Base-by-base conservation (phyloP, 2,888 invertebrate species). In the Nemapogon koenigi region DNA sequence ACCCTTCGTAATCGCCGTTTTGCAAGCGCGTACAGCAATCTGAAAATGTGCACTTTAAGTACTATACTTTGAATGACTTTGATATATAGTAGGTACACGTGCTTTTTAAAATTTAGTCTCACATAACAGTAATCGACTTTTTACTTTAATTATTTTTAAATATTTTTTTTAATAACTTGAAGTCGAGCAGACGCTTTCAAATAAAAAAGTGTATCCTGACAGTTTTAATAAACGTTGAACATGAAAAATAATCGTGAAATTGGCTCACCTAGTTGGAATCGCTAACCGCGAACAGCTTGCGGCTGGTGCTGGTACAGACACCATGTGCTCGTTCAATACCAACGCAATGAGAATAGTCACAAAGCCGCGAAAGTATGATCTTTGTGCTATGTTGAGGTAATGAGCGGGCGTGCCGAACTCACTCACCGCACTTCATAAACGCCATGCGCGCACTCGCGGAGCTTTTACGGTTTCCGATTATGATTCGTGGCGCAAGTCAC, bases 381-480 rank as follows among this genome's bases (percentile, higher is more conserved):
- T 37, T 37, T 29, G 29, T 28, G 16, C 25, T 15, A 29, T 3
- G 8, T 14, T 15, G 49, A 46, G 42, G 53, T 62, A 63, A 62
- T 63, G 58, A 58, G 52, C 50, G 52, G 56, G 59, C 55, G 38
- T 44, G 49, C 47, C 29, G 33, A 28, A 44, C 46, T 41, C 40
- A 31, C 31, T 42, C 38, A 42, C 46, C 48, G 35, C 25, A 8
- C 3, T 10, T 7, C 11, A 4, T 16, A 11, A 8, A 18, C 18
- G 26, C 16, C 16, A 50, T 50, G 52, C 50, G 48, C 48, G 44
- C 44, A 47, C 49, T 47, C 42, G 46, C 43, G 50, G 53, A 68
- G 63, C 73, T 75, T 75, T 66, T 75, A 72, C 66, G 73, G 75
- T 71, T 75, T 73, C 75, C 49, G 51, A 45, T 14, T 16, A 15